Evolutionary conservation across 2,888 invertebrate species (phyloP).

Genomic region (Drosophila formosana): DNA sequence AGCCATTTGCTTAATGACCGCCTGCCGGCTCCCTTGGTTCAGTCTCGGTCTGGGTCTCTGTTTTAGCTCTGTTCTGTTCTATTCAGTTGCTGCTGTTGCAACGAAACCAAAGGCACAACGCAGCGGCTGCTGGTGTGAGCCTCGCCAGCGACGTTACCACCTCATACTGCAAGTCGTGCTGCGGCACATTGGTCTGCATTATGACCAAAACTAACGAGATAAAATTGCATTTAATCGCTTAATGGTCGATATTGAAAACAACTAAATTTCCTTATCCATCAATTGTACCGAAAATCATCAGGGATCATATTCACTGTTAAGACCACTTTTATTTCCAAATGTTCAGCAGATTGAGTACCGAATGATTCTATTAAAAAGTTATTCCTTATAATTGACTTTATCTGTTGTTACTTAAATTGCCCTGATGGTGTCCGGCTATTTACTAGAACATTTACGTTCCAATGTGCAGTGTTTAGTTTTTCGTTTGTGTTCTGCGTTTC

Average conservation of each 20-base stretch:
- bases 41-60: slow-evolving; percentile 44
- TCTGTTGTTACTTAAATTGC: background rate
- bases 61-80: background rate
- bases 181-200: slow-evolving; percentile 56
- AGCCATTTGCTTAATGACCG: slow-evolving; percentile 80
- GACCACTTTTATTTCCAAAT: too few species aligned
- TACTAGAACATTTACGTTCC: slow-evolving; percentile 24
- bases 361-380: background rate
- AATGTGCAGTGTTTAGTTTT: slow-evolving; percentile 62
- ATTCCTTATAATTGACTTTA: background rate
- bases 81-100: slow-evolving; percentile 49
- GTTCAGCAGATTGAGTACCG: too few species aligned
- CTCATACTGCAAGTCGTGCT: slow-evolving; percentile 1
- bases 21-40: slow-evolving; percentile 56
- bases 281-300: too few species aligned
- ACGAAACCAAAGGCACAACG: slow-evolving; percentile 37
- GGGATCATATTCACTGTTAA: too few species aligned
- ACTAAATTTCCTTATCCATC: too few species aligned
- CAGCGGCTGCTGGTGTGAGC: slow-evolving; percentile 25
- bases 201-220: slow-evolving; percentile 37
- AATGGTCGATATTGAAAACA: too few species aligned
- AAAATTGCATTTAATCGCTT: background rate
- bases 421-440: background rate
- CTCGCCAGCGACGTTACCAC: slow-evolving; percentile 1
- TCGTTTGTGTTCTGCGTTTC: slow-evolving; percentile 66